phyloP scores from a whole-genome alignment of 2,113 vertebrate species.

The Paramisgurnus dabryanus region DNA sequence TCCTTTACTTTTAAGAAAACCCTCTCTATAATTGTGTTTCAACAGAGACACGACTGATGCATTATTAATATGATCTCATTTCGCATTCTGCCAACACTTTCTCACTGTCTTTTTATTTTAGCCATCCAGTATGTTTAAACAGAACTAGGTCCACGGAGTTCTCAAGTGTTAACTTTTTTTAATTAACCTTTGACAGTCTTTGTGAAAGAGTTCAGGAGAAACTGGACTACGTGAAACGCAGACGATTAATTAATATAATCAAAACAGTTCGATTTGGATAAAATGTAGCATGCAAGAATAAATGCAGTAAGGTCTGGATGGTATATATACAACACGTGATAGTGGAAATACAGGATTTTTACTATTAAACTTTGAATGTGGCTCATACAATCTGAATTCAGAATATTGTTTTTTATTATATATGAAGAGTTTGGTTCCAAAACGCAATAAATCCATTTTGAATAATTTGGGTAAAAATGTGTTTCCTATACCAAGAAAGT shows the following conservation, averaged over 20 bases:
- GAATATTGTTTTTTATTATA: no score
- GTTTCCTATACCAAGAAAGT: no score
- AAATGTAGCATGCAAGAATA: background rate
- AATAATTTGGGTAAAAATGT: no score
- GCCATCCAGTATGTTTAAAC: conserved; percentile 61
- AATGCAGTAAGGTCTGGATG: conserved; percentile 39
- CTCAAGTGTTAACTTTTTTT: conserved; percentile 57
- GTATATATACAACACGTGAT: conserved; percentile 22
- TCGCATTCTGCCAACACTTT: conserved; percentile 59
- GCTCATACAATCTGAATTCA: no score
- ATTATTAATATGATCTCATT: conserved; percentile 69
- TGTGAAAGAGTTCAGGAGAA: conserved; percentile 2
- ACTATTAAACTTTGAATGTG: no score
- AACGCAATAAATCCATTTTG: no score
- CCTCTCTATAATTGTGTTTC: conserved; percentile 65
- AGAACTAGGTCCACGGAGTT: conserved; percentile 49
- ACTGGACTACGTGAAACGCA: conserved; percentile 16
- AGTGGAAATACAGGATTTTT: no score
- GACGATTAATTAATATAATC: no score
- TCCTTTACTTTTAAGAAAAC: conserved; percentile 64
- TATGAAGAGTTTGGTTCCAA: no score
- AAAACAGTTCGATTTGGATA: no score
- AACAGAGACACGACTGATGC: conserved; percentile 51
- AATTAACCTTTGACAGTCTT: conserved; percentile 55
- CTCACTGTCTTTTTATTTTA: conserved; percentile 45